Base-by-base conservation (phyloP, 1,140 invertebrate species). In the Grapholita molesta region DNA sequence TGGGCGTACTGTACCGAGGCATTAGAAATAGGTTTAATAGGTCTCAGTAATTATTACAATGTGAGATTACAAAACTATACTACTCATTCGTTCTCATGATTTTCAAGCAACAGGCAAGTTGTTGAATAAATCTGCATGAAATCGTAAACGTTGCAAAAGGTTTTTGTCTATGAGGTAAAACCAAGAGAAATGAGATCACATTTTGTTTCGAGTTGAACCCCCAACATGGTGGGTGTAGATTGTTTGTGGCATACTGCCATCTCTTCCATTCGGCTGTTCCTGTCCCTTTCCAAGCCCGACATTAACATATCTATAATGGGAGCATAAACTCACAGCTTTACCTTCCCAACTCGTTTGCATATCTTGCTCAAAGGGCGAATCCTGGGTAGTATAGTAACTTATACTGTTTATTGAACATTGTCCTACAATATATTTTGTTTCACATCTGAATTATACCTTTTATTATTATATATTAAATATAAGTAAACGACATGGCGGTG, bases 11-110 rank as follows among this genome's bases (percentile, higher is more conserved):
- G 8, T 18, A 15, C n/a, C 42, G 25, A 69, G 66, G 57, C 42
- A 21, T n/a, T 48, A 18, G 42, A 48, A n/a, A n/a, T 48, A 48
- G 42, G 42, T 7, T n/a, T 48, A 18, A 21, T 21, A 48, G 38
- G 6, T 18, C 18, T 48, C 15, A 21, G 9, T 48, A 48, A 21
- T 18, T 18, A 48, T 21, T 0, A n/a, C n/a, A n/a, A 48, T 15
- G 2, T 21, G 5, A 64, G 32, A 75, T 70, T 73, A 69, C 70
- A 72, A 73, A 74, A 75, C 30, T 67, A 67, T 72, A 55, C 67
- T 48, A 69, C 48, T 70, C 28, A 38, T 66, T 64, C 48, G 55
- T 33, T 67, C 23, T n/a, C 12, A 38, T n/a, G 3, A 4, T 5
- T 15, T n/a, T 15, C n/a, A 38, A n/a, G 15, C 3, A 12, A 6